Conservation (phyloP, 2,888 invertebrate species). For the Lagria hirta region DNA sequence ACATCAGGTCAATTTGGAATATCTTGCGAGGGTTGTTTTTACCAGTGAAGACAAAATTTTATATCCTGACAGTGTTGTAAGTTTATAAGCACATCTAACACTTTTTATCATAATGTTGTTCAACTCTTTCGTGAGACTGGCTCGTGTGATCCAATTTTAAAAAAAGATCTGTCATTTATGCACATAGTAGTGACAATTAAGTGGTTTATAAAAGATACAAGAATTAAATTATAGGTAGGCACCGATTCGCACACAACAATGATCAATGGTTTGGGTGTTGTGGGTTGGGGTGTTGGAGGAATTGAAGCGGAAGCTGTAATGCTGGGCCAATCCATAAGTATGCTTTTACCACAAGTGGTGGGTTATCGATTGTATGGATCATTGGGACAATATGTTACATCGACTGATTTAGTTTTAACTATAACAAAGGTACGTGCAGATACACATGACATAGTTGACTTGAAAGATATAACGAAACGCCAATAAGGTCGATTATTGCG, state of each 20-base stretch:
- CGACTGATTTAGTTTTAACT: constrained; percentile 95
- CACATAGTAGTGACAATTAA: too few relatives aligned
- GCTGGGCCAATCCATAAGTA: constrained; percentile 96
- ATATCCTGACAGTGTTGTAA: constrained; percentile 74
- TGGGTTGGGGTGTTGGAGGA: constrained; percentile 95
- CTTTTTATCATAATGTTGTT: constrained; percentile 2
- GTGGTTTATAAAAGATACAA: too few relatives aligned
- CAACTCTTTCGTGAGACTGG: neutral
- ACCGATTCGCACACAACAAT: constrained; percentile 99
- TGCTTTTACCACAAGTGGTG: constrained; percentile 94
- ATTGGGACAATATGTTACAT: constrained; percentile 81
- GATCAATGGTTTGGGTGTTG: constrained; percentile 95
- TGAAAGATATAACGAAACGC: too few relatives aligned
- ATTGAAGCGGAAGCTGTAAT: constrained; percentile 99
- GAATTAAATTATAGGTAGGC: constrained; percentile 64
- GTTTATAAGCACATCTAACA: neutral
- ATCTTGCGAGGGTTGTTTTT: constrained; percentile 89
- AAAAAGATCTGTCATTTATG: too few relatives aligned
- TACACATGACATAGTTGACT: constrained; percentile 2
- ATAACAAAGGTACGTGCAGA: constrained; percentile 92
- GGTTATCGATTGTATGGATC: constrained; percentile 87
- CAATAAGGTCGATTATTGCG: too few relatives aligned
- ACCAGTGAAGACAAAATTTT: constrained; percentile 61
- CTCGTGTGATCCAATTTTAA: neutral
- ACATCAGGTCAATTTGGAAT: constrained; percentile 97